These are phyloP conservation scores for Proteles cristata DNA, from an alignment of 2,113 vertebrate species.

Conservation along the genomic window DNA sequence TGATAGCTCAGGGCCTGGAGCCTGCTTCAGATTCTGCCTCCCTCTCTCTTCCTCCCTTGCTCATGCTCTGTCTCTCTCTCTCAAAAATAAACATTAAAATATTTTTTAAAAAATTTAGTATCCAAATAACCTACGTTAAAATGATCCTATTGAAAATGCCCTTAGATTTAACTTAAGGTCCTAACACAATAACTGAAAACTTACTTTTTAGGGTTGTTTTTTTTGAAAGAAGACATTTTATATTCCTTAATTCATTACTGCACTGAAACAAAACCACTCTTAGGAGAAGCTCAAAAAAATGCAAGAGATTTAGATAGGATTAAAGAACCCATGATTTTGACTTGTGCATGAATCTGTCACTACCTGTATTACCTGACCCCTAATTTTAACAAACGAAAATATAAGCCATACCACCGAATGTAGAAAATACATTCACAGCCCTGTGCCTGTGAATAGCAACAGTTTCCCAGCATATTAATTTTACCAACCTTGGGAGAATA, in stretches of 20 bases:
- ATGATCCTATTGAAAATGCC: background rate
- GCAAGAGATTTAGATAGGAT: background rate
- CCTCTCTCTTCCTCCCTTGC: too few relatives aligned
- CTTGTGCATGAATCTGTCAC: background rate
- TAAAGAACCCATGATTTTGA: constrained; percentile 39
- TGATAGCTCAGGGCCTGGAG: too few relatives aligned
- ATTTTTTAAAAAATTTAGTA: background rate
- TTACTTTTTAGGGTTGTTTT: background rate
- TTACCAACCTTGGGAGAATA: constrained; percentile 41
- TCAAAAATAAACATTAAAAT: too few relatives aligned
- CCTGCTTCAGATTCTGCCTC: too few relatives aligned
- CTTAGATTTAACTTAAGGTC: constrained; percentile 33
- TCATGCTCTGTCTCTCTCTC: too few relatives aligned
- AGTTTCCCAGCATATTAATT: constrained; percentile 14
- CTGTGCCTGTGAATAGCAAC: background rate
- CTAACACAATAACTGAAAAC: constrained; percentile 39
- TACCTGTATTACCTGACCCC: constrained; percentile 25
- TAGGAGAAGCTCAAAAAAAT: constrained; percentile 34
- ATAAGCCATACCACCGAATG: constrained; percentile 39
- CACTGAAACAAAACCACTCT: constrained; percentile 4
- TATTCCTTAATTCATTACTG: constrained; percentile 8
- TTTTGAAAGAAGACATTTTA: background rate
- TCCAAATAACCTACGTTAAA: background rate
- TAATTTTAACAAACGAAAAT: constrained; percentile 5
- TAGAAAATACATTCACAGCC: background rate